A percentile compares a stretch with the other conserved stretches of the same genome.
phyloP scores from a whole-genome alignment of 2,888 invertebrate species.

The Hesperia comma region DNA sequence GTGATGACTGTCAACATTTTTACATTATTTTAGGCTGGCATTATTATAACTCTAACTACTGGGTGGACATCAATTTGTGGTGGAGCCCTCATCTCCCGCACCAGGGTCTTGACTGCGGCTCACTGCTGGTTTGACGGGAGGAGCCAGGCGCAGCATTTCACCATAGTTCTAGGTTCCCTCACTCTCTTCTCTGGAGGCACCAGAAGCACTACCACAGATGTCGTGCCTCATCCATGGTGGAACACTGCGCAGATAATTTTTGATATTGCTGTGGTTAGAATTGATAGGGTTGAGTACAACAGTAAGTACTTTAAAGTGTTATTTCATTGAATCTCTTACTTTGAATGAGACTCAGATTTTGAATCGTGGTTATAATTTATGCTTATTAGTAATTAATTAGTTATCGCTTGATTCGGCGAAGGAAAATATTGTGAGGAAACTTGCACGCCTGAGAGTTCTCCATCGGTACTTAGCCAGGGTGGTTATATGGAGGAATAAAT shows the following conservation, averaged over 20 bases:
- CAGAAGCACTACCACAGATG: constrained; percentile 57
- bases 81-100: constrained; percentile 65
- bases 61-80: constrained; percentile 70
- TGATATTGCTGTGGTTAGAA: constrained; percentile 67
- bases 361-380: too few species aligned
- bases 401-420: too few species aligned
- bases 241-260: constrained; percentile 53
- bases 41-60: constrained; percentile 58
- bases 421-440: too few species aligned
- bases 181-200: constrained; percentile 70
- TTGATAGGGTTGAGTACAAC: constrained; percentile 53
- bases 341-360: too few species aligned
- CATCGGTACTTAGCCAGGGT: too few species aligned
- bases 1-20: not conserved
- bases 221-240: constrained; percentile 64
- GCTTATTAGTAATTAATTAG: too few species aligned
- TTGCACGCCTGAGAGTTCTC: too few species aligned
- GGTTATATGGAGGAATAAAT: too few species aligned
- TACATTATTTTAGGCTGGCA: constrained; percentile 59
- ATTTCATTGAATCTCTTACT: too few species aligned
- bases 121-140: constrained; percentile 76
- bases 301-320: constrained; percentile 70
- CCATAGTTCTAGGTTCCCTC: constrained; percentile 67
- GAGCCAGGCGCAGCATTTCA: constrained; percentile 61
- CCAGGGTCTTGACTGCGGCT: constrained; percentile 67